Percentiles rank a stretch among this genome's conserved stretches.
Evolutionary conservation across 2,888 invertebrate genomes (phyloP).

Genomic region (Drosophila ezoana): DNA sequence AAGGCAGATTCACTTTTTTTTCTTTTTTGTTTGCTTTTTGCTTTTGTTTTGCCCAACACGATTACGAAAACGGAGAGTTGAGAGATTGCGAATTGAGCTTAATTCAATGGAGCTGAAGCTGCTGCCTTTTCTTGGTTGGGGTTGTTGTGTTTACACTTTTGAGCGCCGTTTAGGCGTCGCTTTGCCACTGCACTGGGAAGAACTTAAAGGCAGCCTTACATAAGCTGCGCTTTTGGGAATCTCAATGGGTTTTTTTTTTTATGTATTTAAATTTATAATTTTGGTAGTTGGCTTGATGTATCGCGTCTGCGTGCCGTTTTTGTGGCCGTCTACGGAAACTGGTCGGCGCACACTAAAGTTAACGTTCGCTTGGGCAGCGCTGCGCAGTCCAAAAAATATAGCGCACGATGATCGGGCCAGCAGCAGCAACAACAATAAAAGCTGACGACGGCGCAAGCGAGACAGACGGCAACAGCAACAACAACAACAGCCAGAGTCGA

Average conservation of each 20-base stretch:
- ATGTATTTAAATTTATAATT: constrained; percentile 22
- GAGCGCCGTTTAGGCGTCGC: constrained; percentile 17
- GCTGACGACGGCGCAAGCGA: constrained; percentile 60
- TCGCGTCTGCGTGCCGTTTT: constrained; percentile 69
- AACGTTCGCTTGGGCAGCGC: constrained; percentile 81
- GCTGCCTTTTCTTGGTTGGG: constrained; percentile 42
- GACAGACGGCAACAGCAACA: constrained; percentile 30
- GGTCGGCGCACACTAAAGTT: constrained; percentile 85
- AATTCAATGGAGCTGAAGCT: constrained; percentile 52
- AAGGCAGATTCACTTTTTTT: constrained; percentile 78
- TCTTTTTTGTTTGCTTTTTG: constrained; percentile 22
- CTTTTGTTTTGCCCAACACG: constrained; percentile 60
- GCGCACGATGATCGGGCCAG: constrained; percentile 59
- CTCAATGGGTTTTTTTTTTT: constrained; percentile 25
- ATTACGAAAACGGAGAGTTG: constrained; percentile 72
- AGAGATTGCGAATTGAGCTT: constrained; percentile 70
- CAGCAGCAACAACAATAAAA: constrained; percentile 52
- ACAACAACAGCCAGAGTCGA: constrained; percentile 39
- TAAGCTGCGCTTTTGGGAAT: constrained; percentile 35
- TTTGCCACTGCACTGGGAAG: constrained; percentile 55
- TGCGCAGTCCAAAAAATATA: constrained; percentile 73
- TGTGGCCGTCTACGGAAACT: constrained; percentile 85
- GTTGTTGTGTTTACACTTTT: constrained; percentile 45
- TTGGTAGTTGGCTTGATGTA: constrained; percentile 26
- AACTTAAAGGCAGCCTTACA: constrained; percentile 56